phyloP scores from a whole-genome alignment of 2,888 invertebrate genomes.

The Agonopterix subpropinquella region DNA sequence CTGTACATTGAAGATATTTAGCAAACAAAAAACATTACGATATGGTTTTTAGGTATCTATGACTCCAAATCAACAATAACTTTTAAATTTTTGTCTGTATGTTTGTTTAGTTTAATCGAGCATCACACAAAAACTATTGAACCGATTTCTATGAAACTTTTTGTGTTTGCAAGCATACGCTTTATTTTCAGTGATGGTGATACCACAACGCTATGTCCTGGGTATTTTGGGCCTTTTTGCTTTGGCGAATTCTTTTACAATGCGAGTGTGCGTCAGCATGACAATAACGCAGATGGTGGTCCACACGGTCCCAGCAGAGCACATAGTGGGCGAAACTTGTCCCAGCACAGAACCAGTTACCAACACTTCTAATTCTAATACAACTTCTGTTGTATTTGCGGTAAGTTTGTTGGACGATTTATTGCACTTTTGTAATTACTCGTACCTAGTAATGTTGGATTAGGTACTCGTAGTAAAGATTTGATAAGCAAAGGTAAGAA shows the following conservation, averaged over 20 bases:
- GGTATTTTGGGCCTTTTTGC: conserved; percentile 82
- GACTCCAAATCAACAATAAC: no score
- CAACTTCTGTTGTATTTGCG: conserved; percentile 15
- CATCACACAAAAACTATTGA: no score
- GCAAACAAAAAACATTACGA: no score
- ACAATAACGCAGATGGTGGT: conserved; percentile 82
- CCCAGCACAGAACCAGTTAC: conserved; percentile 29
- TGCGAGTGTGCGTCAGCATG: conserved; percentile 82
- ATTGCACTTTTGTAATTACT: not conserved
- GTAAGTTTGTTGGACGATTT: conserved; percentile 18
- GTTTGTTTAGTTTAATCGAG: no score
- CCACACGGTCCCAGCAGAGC: conserved; percentile 34
- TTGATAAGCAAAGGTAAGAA: no score
- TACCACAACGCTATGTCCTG: conserved; percentile 81
- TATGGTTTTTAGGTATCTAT: no score
- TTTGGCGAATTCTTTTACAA: conserved; percentile 82
- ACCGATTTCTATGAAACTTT: no score
- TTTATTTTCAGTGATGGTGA: conserved; percentile 73
- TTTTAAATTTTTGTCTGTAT: no score
- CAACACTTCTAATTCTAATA: conserved; percentile 19
- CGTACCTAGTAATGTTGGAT: no score
- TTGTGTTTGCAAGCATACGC: no score
- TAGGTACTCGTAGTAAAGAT: no score
- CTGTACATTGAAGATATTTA: no score
- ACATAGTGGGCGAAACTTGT: conserved; percentile 69